phyloP scores from a whole-genome alignment of 2,888 invertebrate genomes.

The Eugnorisma glareosa region DNA sequence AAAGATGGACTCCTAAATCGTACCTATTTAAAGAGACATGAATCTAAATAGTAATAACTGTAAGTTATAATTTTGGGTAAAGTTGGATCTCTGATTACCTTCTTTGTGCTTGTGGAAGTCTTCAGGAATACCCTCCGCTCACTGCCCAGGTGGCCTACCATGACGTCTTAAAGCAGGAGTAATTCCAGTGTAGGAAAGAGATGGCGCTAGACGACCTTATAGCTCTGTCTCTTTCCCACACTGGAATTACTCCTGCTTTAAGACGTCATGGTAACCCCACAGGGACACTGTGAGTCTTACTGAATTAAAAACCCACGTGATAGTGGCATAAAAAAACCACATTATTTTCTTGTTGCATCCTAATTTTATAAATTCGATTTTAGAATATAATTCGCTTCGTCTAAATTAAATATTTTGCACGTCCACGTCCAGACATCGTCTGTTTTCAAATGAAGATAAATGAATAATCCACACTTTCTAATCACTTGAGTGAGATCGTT shows the following conservation, averaged over 20 bases:
- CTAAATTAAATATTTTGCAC: constrained; percentile 3
- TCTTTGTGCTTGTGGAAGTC: neutral
- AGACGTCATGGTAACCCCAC: no score
- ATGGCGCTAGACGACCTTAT: no score
- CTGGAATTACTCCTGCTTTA: no score
- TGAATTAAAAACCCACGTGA: neutral
- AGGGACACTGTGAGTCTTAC: neutral
- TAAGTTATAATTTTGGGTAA: neutral
- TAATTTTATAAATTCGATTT: neutral
- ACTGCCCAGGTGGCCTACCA: no score
- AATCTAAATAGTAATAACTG: neutral
- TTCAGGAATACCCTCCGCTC: neutral
- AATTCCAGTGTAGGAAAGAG: no score
- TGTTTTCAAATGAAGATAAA: constrained; percentile 41
- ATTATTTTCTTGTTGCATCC: no score
- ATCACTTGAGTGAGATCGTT: constrained; percentile 18
- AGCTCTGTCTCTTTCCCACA: no score
- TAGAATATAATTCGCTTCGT: neutral
- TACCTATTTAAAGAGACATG: neutral
- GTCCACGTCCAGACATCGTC: neutral
- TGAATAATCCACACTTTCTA: constrained; percentile 53
- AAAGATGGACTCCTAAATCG: neutral
- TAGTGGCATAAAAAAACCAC: neutral
- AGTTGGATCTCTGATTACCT: neutral
- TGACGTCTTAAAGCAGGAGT: no score